Evolutionary conservation across 2,797 vertebrate genomes (phyloP), one percentile per base, ranked within the genome.

Genomic region (Antennarius maculatus): DNA sequence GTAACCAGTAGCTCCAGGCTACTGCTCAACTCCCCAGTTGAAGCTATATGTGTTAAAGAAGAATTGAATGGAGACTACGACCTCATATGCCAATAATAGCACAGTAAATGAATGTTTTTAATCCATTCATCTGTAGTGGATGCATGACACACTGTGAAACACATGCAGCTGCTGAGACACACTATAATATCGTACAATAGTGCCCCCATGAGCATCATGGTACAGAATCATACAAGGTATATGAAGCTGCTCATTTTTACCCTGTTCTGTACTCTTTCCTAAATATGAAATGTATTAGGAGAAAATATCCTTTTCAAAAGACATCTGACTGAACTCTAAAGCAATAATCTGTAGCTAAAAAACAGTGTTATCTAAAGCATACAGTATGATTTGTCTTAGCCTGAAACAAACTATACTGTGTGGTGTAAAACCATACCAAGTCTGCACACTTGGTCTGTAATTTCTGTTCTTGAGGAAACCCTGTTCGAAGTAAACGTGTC

Each of bases 1-100:
- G 48, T 66, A 74, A 61, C 14, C 10, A 23, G 45, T 59, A 63
- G 66, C 54, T 64, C 60, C n/a, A 63, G 17, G 51, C 54, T 45
- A 27, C 45, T 53, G n/a, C 62, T 49, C 8, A 75, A 68, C 61
- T 62, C 39, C 52, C 31, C 31, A 23, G 27, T 0, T 17, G 46
- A 45, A 54, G 45, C 16, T 42, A 54, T 23, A 3, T 15, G 55
- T 53, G 13, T 39, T 34, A 37, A 34, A 16, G 17, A 17, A 56
- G 18, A 39, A 61, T 46, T 39, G 46, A 74, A 76, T 59, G 11
- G 17, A 69, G 27, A 50, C 57, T 56, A n/a, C 31, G 47, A 31
- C 45, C 57, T 39, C 9, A 37, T 16, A 53, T 28, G 6, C 18
- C n/a, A 28, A 27, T 11, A 28, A 47, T 37, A 46, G 37, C 43